Evolutionary conservation across 2,888 invertebrate genomes (phyloP).

Genomic region (Stegana nigrithorax): DNA sequence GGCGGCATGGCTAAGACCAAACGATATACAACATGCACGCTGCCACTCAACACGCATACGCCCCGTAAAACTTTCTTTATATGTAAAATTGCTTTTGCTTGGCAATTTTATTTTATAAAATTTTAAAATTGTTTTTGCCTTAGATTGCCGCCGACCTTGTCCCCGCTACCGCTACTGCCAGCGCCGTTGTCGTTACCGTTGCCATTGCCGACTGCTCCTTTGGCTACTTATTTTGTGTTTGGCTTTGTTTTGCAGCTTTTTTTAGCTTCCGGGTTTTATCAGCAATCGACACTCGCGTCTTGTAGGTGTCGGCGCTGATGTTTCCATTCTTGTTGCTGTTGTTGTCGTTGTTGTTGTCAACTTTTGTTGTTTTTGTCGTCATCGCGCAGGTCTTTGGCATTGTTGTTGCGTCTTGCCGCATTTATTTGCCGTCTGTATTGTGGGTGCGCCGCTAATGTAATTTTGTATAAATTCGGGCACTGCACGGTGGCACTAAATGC

Average conservation of each 20-base stretch:
- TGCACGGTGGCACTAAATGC: too few relatives aligned
- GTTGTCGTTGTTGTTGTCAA: background rate
- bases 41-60: background rate
- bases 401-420: background rate
- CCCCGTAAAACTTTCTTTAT: background rate
- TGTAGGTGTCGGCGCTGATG: slow-evolving; percentile 35
- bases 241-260: background rate
- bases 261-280: slow-evolving; percentile 53
- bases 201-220: background rate
- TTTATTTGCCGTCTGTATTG: slow-evolving; percentile 4
- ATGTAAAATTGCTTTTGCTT: slow-evolving; percentile 6
- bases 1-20: background rate
- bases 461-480: slow-evolving; percentile 27
- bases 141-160: background rate
- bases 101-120: slow-evolving; percentile 44
- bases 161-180: slow-evolving; percentile 20
- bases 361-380: background rate
- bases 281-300: slow-evolving; percentile 52
- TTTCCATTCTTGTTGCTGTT: slow-evolving; percentile 28
- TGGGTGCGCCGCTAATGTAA: slow-evolving; percentile 53
- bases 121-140: slow-evolving; percentile 29
- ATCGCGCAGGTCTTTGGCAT: background rate
- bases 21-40: background rate
- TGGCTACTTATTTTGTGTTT: slow-evolving; percentile 10
- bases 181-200: slow-evolving; percentile 30